phyloP scores from a whole-genome alignment of 2,888 invertebrate genomes.

The Lithosia quadra region DNA sequence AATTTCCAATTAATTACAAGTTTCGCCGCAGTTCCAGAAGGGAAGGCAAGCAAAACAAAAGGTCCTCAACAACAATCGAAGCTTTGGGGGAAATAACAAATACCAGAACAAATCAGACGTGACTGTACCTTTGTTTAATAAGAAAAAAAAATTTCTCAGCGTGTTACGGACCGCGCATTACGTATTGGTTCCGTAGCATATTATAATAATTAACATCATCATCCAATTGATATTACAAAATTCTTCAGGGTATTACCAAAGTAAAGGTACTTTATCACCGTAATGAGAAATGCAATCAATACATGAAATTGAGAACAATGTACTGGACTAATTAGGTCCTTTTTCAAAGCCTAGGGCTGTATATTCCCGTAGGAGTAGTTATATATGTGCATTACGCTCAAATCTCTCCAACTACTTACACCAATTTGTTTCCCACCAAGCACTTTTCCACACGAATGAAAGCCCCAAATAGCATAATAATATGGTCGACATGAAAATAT shows the following conservation, averaged over 20 bases:
- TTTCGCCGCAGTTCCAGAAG: slow-evolving; percentile 36
- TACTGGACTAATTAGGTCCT: neutral
- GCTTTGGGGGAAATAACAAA: slow-evolving; percentile 66
- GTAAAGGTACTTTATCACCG: neutral
- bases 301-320: neutral
- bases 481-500: too few relatives aligned
- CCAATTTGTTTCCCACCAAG: too few relatives aligned
- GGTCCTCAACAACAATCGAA: slow-evolving; percentile 59
- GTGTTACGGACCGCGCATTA: neutral
- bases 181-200: slow-evolving; percentile 9
- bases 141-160: slow-evolving; percentile 51
- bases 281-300: neutral
- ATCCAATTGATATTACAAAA: neutral
- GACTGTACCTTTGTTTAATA: slow-evolving; percentile 60
- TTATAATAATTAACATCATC: neutral
- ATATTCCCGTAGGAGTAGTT: too few relatives aligned
- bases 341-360: too few relatives aligned
- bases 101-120: slow-evolving; percentile 72
- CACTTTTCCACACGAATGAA: neutral
- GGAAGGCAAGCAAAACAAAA: slow-evolving; percentile 52
- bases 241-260: neutral
- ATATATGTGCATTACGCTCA: too few relatives aligned
- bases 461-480: neutral
- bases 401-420: too few relatives aligned
- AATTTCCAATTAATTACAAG: slow-evolving; percentile 52